These are phyloP conservation scores for Porites australiensis DNA, from an alignment of 64 coral and sea anemone genomes.

Conservation along the genomic window DNA sequence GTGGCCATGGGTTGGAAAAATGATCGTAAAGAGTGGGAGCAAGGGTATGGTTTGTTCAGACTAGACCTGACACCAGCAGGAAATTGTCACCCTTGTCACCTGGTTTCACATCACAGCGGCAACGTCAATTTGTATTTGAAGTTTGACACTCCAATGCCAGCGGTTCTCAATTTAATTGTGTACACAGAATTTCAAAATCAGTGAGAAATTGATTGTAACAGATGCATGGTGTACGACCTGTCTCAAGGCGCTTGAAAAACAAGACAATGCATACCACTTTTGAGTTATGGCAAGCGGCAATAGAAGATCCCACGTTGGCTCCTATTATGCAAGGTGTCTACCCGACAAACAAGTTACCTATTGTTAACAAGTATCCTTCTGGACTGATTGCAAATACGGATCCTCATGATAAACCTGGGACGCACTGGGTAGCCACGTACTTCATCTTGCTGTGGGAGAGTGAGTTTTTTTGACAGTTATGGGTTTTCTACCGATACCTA, in stretches of 20 bases:
- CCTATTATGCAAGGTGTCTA: background rate
- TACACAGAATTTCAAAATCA: conserved; percentile 38
- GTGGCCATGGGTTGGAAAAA: background rate
- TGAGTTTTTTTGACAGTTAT: conserved; percentile 29
- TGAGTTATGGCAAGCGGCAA: background rate
- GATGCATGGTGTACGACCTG: conserved; percentile 9
- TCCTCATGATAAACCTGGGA: background rate
- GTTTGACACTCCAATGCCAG: background rate
- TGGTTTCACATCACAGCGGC: background rate
- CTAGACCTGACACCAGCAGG: conserved; percentile 19
- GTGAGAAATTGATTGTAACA: conserved; percentile 10
- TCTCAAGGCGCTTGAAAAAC: background rate
- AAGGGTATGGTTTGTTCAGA: no score
- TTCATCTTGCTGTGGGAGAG: background rate
- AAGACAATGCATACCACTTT: background rate
- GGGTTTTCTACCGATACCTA: background rate
- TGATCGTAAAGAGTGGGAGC: background rate
- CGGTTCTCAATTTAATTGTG: conserved; percentile 6
- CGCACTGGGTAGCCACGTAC: conserved; percentile 42
- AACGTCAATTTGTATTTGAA: background rate
- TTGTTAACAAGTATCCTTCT: background rate
- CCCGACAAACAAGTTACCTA: background rate
- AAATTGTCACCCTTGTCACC: conserved; percentile 17
- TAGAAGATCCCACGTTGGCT: background rate
- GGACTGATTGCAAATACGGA: conserved; percentile 27